Percentiles rank a stretch among this genome's conserved stretches.
phyloP scores from a whole-genome alignment of 53 echinoderm and acorn worm species.

The Arbacia lixula region DNA sequence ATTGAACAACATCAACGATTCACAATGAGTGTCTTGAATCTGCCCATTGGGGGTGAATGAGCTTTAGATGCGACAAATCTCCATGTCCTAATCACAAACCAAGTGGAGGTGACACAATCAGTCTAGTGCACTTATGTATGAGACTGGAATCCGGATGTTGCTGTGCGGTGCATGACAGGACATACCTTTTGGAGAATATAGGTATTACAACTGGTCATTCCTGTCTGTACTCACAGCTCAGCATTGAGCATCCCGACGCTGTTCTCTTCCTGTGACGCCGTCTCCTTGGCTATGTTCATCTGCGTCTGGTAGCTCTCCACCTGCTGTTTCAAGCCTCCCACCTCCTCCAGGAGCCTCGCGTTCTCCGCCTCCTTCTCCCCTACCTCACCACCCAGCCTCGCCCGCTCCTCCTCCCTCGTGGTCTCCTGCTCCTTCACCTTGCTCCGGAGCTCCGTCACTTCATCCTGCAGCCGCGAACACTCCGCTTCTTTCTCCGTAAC shows the following conservation, averaged over 20 bases:
- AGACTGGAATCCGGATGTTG: neutral
- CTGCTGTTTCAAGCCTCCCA: constrained; percentile 65
- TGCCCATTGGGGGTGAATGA: no score
- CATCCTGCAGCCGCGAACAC: constrained; percentile 20
- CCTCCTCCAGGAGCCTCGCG: constrained; percentile 46
- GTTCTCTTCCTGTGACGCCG: constrained; percentile 73
- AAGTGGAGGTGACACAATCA: no score
- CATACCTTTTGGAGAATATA: neutral
- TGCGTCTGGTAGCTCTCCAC: constrained; percentile 84
- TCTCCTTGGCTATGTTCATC: constrained; percentile 66
- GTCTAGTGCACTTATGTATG: neutral
- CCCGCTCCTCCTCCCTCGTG: constrained; percentile 26
- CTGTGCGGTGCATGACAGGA: no score
- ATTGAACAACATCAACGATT: no score
- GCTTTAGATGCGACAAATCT: no score
- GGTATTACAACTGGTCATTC: no score
- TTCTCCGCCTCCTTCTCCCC: constrained; percentile 52
- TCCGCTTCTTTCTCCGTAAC: constrained; percentile 49
- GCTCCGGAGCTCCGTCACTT: constrained; percentile 49
- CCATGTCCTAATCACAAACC: no score
- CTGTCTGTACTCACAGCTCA: constrained; percentile 70
- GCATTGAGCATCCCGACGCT: constrained; percentile 78
- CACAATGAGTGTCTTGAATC: no score
- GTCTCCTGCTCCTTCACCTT: constrained; percentile 63
- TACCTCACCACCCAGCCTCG: constrained; percentile 38